Conservation (phyloP, 2,797 vertebrate genomes). For the Remorina albescens region DNA sequence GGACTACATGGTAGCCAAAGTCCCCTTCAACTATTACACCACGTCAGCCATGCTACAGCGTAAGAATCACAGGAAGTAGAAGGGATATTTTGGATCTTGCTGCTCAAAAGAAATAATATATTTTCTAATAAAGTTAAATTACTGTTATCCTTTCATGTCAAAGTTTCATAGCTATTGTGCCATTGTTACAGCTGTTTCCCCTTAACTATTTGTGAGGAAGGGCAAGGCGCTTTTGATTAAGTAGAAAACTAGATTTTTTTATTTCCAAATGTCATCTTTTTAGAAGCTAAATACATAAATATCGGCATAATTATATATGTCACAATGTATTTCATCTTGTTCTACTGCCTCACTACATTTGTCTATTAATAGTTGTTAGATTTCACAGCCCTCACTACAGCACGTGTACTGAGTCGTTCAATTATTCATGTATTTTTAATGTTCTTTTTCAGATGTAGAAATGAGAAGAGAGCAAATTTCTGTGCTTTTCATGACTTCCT, state of each 20-base stretch:
- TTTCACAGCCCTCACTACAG: neutral
- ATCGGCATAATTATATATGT: neutral
- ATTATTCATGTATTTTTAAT: neutral
- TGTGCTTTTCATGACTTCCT: neutral
- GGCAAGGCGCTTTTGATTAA: neutral
- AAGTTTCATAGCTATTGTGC: no score
- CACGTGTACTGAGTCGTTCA: neutral
- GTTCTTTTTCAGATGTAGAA: neutral
- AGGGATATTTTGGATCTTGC: neutral
- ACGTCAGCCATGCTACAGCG: conserved; percentile 82
- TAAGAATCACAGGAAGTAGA: conserved; percentile 45
- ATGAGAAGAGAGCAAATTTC: neutral
- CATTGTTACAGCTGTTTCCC: neutral
- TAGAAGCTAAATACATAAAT: neutral
- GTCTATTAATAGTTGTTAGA: neutral
- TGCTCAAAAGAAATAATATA: neutral
- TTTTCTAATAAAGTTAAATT: neutral
- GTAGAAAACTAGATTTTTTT: neutral
- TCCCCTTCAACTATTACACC: conserved; percentile 83
- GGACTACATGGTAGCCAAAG: conserved; percentile 80
- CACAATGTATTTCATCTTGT: neutral
- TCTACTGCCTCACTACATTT: neutral
- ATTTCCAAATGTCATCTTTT: neutral
- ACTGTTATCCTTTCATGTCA: neutral
- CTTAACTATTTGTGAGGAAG: neutral